Evolutionary conservation across 2,797 vertebrate genomes (phyloP).

Genomic region (Trichosurus vulpecula): DNA sequence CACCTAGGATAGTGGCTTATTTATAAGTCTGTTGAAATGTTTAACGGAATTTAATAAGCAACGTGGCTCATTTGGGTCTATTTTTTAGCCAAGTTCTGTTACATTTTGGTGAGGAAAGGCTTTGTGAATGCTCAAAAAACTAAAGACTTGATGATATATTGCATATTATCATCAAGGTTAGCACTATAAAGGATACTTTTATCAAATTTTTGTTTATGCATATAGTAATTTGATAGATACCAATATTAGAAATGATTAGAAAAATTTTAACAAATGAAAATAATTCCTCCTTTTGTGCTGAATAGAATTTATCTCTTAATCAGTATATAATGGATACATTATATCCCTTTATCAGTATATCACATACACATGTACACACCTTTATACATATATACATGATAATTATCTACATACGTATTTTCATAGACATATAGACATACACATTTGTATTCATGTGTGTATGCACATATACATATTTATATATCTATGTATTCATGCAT

Average conservation of each 20-base stretch:
- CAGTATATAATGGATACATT: neutral
- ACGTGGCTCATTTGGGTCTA: neutral
- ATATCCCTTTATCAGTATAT: neutral
- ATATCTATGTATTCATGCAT: neutral
- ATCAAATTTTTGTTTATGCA: neutral
- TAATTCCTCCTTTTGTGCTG: neutral
- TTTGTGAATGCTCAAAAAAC: neutral
- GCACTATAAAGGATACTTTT: neutral
- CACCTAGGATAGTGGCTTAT: neutral
- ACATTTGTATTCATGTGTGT: neutral
- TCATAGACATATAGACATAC: neutral
- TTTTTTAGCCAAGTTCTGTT: neutral
- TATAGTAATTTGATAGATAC: neutral
- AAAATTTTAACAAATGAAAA: neutral
- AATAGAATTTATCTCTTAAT: slow-evolving; percentile 9
- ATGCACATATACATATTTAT: neutral
- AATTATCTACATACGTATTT: neutral
- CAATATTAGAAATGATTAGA: slow-evolving; percentile 31
- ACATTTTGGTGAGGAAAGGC: neutral
- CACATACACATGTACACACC: neutral
- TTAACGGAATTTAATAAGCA: neutral
- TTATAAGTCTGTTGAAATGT: neutral
- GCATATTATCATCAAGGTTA: neutral
- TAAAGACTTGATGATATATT: slow-evolving; percentile 3
- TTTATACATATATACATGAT: neutral